These are phyloP conservation scores for Drosophila cracens DNA, from an alignment of 2,888 invertebrate species.

Conservation along the genomic window DNA sequence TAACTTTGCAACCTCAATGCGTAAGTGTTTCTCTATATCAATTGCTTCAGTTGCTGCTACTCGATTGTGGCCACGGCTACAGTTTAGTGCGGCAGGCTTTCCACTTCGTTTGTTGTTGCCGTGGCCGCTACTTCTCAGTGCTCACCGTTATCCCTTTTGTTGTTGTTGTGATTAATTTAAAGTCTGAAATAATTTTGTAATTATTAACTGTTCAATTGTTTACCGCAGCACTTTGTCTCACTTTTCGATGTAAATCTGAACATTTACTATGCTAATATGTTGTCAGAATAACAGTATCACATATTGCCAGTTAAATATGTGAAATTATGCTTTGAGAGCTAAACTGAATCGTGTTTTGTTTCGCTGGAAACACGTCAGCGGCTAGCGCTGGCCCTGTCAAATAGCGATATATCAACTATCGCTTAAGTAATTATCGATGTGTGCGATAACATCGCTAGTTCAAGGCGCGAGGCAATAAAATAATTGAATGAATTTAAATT, in stretches of 20 bases:
- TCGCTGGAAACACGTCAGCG: conserved; percentile 68
- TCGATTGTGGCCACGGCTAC: conserved; percentile 70
- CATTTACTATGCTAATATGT: background rate
- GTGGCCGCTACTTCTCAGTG: conserved; percentile 32
- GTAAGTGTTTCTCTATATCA: background rate
- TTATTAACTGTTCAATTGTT: conserved; percentile 11
- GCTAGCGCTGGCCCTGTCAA: conserved; percentile 35
- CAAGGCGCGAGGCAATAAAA: background rate
- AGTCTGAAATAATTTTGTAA: conserved; percentile 25
- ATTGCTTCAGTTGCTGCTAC: conserved; percentile 4
- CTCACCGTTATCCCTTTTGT: conserved; percentile 15
- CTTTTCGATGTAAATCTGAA: background rate
- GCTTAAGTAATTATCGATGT: conserved; percentile 8
- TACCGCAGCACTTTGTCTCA: background rate
- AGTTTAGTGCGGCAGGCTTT: conserved; percentile 50
- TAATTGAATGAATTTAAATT: conserved; percentile 1
- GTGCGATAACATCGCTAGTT: conserved; percentile 24
- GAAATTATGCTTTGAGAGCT: conserved; percentile 35
- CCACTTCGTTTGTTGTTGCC: conserved; percentile 47
- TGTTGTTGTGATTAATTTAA: conserved; percentile 20
- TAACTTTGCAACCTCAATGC: conserved; percentile 12
- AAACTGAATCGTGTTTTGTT: conserved; percentile 54
- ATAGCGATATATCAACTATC: conserved; percentile 9
- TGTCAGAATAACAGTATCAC: conserved; percentile 6
- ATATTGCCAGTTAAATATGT: conserved; percentile 21